These are phyloP conservation scores for Ceratina australensis DNA, from an alignment of 1,140 invertebrate species.

Conservation along the genomic window DNA sequence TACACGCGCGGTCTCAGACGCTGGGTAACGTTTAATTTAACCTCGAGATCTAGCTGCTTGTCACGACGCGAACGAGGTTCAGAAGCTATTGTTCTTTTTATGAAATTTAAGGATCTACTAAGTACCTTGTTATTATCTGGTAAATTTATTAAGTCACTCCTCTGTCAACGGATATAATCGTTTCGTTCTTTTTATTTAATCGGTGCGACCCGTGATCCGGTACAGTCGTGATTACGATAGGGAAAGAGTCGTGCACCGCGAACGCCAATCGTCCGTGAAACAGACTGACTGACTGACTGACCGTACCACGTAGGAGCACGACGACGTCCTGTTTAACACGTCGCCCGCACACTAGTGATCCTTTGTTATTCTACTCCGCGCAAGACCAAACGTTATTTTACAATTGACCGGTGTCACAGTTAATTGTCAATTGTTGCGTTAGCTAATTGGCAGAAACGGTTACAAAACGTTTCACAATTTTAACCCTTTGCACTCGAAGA, in stretches of 20 bases:
- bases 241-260: slow-evolving; percentile 24
- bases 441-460: slow-evolving; percentile 8
- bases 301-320: not conserved
- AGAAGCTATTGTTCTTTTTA: too few species aligned
- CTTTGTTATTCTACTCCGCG: not conserved
- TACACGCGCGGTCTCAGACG: too few species aligned
- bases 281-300: not conserved
- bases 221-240: slow-evolving; percentile 12
- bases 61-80: too few species aligned
- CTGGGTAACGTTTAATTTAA: too few species aligned
- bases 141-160: slow-evolving; percentile 6
- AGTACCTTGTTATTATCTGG: not conserved
- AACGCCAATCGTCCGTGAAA: slow-evolving; percentile 36
- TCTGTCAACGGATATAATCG: not conserved
- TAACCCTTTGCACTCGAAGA: too few species aligned
- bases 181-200: not conserved
- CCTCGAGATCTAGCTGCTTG: too few species aligned
- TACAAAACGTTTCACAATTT: too few species aligned
- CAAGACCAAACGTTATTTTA: slow-evolving; percentile 2
- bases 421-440: not conserved
- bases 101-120: not conserved
- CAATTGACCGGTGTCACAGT: slow-evolving; percentile 24
- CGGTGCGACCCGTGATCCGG: not conserved
- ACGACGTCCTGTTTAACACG: slow-evolving; percentile 4
- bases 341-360: not conserved